Evolutionary conservation across 2,888 invertebrate species (phyloP), one percentile per base, ranked within the genome.

Genomic region (Heliconius aoede): DNA sequence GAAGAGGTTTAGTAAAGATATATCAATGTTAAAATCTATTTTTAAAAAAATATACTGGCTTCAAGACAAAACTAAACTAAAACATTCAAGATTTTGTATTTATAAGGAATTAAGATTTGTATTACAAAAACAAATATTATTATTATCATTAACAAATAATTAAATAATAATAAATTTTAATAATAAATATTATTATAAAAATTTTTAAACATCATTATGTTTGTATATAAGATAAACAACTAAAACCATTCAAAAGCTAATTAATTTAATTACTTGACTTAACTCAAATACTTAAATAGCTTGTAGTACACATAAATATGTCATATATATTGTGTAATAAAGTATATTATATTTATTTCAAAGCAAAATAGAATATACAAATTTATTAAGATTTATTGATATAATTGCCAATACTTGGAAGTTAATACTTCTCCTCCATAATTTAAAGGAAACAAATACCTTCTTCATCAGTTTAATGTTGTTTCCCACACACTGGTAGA

Each of bases 261-360:
- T 65, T 65, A 36, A 65, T 64, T 64, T 64, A 64, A 64, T 64
- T 32, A 13, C 32, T 36, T 64, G 13, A n/a, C 24, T 36, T 36
- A 64, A 36, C n/a, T 36, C 36, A 64, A 64, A n/a, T 64, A 36
- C 64, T 36, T 65, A 36, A 65, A 36, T 36, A 65, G 65, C 36
- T 36, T 65, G 65, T 36, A 65, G 24, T 21, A 65, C 65, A 24
- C 36, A 36, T 36, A 65, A 65, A 65, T 24, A 24, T 65, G 65
- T 24, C 36, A 36, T 64, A 36, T 64, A 36, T 64, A 36, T 64
- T 64, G 64, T 36, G 13, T 64, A 64, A 62, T 62, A 62, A 62
- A 32, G 62, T 64, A 4, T 51, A 64, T n/a, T 64, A 36, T 36
- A 24, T 64, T 64, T 36, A 64, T 64, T n/a, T 9, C 4, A 32